Evolutionary conservation across 92 coral and sea anemone species (phyloP), one percentile per base, ranked within the genome.

Genomic region (Scolanthus callimorphus): DNA sequence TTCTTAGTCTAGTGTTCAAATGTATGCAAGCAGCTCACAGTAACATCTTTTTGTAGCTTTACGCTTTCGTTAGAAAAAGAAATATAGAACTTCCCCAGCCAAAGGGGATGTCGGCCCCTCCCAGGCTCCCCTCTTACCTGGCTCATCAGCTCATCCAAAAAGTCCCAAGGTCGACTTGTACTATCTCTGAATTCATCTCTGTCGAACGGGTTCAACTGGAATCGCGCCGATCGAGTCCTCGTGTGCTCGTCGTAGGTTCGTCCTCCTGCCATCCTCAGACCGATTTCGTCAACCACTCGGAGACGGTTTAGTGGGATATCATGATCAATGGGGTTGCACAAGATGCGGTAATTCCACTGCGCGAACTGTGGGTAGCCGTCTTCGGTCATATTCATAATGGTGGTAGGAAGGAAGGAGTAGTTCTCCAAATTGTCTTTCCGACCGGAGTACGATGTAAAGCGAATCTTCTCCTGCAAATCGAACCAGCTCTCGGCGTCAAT

Each of bases 341-440:
- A 26, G 24, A 84, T 84, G 43, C 86, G 73, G 48, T 84, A 84
- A 69, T 79, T 84, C 91, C 86, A 84, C 50, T 84, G 91, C 13
- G 91, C 83, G 11, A 84, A 67, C 23, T 45, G 50, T 13, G 83
- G 86, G 2, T 52, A 30, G 1, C 73, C 69, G 3, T 61, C 67
- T 11, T 73, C 57, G 9, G 72, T 70, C 0, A 79, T 47, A 0
- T 80, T 71, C 47, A 79, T 79, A 62, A 84, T 80, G 39, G 91
- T 73, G 3, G 83, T 84, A 12, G 91, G 87, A 11, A 84, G 71
- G 29, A 66, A 84, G 1, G 91, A 69, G 50, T 52, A 80, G 79
- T 84, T 84, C 25, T 84, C 86, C 20, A 73, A 56, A 51, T 79
- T 80, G 79, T 69, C 76, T 58, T 84, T 84, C 27, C 91, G 70